Conservation (phyloP, 2,888 invertebrate genomes). For the Drosophila trichaetosa region DNA sequence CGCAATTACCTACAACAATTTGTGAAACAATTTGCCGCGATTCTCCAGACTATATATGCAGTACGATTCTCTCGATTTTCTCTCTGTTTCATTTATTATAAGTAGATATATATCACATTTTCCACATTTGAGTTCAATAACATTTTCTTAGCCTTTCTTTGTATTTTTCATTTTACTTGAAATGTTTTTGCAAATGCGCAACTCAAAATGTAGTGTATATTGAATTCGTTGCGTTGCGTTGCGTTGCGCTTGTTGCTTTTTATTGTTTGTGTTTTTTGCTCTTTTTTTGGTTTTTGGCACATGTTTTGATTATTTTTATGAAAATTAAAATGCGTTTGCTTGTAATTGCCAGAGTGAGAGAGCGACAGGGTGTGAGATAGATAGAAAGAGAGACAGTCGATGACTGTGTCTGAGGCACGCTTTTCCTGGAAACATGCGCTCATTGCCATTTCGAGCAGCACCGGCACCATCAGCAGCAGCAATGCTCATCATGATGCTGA, state of each 20-base stretch:
- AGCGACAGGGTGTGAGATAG: background rate
- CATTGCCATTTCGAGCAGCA: conserved; percentile 70
- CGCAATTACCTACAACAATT: background rate
- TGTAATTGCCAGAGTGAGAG: conserved; percentile 59
- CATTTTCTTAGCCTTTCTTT: background rate
- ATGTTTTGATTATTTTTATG: conserved; percentile 80
- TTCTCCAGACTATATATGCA: too few species aligned
- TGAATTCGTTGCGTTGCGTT: background rate
- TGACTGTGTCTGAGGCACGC: conserved; percentile 58
- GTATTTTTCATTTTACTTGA: background rate
- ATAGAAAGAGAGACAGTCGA: background rate
- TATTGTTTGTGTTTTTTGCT: conserved; percentile 2
- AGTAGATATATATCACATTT: background rate
- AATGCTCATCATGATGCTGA: conserved; percentile 47
- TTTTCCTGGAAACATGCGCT: conserved; percentile 75
- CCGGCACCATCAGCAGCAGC: conserved; percentile 10
- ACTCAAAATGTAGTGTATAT: conserved; percentile 30
- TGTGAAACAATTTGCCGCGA: background rate
- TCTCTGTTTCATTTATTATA: too few species aligned
- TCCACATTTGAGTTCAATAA: background rate
- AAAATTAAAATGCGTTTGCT: conserved; percentile 80
- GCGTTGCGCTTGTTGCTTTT: background rate
- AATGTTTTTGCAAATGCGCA: background rate
- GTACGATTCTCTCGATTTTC: too few species aligned
- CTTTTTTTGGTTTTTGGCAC: conserved; percentile 51